Conservation (phyloP, 2,888 invertebrate species). For the Euplagia quadripunctaria region DNA sequence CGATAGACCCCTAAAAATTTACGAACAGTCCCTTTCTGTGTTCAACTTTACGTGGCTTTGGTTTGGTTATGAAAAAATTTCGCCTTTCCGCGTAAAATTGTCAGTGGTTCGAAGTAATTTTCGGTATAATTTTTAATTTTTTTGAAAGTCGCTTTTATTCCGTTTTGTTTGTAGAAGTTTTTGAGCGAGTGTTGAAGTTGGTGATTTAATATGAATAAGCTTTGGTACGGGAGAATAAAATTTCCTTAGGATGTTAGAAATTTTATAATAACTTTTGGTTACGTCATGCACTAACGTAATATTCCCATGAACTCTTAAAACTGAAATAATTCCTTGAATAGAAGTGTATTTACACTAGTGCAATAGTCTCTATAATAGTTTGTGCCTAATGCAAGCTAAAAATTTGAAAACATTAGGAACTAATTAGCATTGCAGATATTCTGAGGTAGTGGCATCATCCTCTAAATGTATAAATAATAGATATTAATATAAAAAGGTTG, state of each 20-base stretch:
- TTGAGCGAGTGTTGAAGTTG: constrained; percentile 4
- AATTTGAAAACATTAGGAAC: too few species aligned
- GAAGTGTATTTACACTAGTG: too few species aligned
- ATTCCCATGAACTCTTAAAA: background rate
- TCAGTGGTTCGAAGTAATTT: constrained; percentile 57
- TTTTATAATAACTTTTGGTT: background rate
- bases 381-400: too few species aligned
- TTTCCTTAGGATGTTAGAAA: background rate
- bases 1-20: constrained; percentile 63
- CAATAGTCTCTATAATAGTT: too few species aligned
- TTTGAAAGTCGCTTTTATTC: constrained; percentile 8
- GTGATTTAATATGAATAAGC: background rate
- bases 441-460: too few species aligned
- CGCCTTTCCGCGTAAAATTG: constrained; percentile 53
- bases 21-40: constrained; percentile 61
- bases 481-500: too few species aligned
- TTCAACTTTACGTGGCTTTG: constrained; percentile 61
- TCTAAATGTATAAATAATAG: too few species aligned
- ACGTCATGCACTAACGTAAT: background rate
- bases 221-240: background rate
- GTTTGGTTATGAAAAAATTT: constrained; percentile 65
- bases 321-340: too few species aligned
- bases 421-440: too few species aligned
- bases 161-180: constrained; percentile 26
- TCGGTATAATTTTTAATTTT: constrained; percentile 45